These are phyloP conservation scores for Torymus auratus DNA, from an alignment of 2,888 invertebrate species.

Conservation along the genomic window DNA sequence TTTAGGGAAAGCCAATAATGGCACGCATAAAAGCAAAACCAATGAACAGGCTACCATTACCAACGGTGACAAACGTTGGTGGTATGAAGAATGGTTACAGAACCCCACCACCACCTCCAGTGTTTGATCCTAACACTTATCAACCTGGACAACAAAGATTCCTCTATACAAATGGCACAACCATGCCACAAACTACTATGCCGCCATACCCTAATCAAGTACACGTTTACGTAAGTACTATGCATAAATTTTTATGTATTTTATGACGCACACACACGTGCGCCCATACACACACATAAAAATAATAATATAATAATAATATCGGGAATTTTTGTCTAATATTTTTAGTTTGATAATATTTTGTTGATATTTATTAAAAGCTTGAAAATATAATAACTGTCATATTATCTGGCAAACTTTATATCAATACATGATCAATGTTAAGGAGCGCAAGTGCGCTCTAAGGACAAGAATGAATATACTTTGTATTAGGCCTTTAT, in stretches of 20 bases:
- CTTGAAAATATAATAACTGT: background rate
- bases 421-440: background rate
- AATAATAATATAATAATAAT: no score
- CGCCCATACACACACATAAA: no score
- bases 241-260: background rate
- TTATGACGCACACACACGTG: no score
- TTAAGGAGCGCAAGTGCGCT: background rate
- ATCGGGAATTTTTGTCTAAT: background rate
- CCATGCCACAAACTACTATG: constrained; percentile 80
- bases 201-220: constrained; percentile 81
- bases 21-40: constrained; percentile 93
- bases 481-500: no score
- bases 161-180: constrained; percentile 81
- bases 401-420: background rate
- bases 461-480: background rate
- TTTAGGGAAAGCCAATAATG: constrained; percentile 89
- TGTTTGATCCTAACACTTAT: constrained; percentile 80
- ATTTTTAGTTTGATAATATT: background rate
- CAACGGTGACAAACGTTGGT: constrained; percentile 76
- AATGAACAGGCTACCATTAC: constrained; percentile 83
- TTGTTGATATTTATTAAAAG: background rate
- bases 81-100: constrained; percentile 84
- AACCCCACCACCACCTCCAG: constrained; percentile 80
- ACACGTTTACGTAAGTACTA: constrained; percentile 81
- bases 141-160: constrained; percentile 81